These are phyloP conservation scores for Drosophila tripunctata DNA, from an alignment of 2,888 invertebrate species.

Conservation along the genomic window DNA sequence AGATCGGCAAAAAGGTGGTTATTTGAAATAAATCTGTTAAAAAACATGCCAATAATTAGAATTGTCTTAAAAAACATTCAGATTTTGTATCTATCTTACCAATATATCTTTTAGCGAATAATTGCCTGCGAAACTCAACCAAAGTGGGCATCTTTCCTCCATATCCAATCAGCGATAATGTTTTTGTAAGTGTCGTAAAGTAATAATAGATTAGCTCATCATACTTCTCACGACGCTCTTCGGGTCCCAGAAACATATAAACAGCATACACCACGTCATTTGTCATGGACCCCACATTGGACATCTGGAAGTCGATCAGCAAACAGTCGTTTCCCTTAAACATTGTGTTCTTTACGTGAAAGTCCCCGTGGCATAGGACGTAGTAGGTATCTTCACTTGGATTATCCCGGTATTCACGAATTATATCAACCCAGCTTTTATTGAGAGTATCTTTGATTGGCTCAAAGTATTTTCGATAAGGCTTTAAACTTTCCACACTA, in stretches of 20 bases:
- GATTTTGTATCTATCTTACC: no score
- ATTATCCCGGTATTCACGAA: conserved; percentile 52
- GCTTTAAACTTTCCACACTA: conserved; percentile 30
- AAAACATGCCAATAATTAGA: not conserved
- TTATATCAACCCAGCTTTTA: conserved; percentile 11
- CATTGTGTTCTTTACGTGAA: conserved; percentile 72
- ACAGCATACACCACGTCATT: conserved; percentile 63
- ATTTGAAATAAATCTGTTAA: conserved; percentile 32
- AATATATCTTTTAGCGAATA: conserved; percentile 43
- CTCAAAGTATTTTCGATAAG: conserved; percentile 59
- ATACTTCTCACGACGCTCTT: conserved; percentile 42
- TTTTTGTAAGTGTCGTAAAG: conserved; percentile 55
- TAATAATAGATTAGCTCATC: conserved; percentile 66
- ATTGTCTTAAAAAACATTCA: not conserved
- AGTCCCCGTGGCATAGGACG: conserved; percentile 75
- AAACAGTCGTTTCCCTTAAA: conserved; percentile 63
- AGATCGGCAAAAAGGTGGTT: conserved; percentile 30
- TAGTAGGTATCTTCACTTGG: conserved; percentile 44
- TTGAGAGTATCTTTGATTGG: conserved; percentile 33
- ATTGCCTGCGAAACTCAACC: conserved; percentile 47
- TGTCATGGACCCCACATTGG: conserved; percentile 58
- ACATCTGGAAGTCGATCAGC: conserved; percentile 71
- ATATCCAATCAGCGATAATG: conserved; percentile 56
- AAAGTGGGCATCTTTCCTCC: conserved; percentile 55
- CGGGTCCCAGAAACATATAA: conserved; percentile 56